Percentiles rank a stretch among this genome's conserved stretches.
Evolutionary conservation across 1,140 invertebrate species (phyloP).

Genomic region (Oscheius sp.): DNA sequence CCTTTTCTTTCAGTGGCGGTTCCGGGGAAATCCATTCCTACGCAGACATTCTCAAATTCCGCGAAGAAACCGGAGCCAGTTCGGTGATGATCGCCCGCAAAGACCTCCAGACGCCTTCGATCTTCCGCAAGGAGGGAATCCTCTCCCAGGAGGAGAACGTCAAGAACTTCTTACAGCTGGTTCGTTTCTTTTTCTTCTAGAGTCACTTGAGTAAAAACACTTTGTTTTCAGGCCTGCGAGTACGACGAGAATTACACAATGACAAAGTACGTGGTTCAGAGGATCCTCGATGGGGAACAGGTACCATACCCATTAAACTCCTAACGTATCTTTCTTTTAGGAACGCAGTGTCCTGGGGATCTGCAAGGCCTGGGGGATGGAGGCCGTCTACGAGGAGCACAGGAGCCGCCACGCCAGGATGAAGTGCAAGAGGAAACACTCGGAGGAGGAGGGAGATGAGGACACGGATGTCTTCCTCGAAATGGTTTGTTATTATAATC

Average conservation of each 20-base stretch:
- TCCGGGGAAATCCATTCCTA: constrained; percentile 76
- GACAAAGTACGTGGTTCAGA: constrained; percentile 65
- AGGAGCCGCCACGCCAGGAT: neutral
- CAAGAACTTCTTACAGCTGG: constrained; percentile 65
- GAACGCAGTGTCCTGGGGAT: constrained; percentile 55
- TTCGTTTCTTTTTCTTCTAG: too few relatives aligned
- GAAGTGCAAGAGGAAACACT: neutral
- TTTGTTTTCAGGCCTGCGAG: constrained; percentile 59
- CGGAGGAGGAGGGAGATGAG: constrained; percentile 15
- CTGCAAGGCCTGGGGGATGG: constrained; percentile 49
- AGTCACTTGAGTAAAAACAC: too few relatives aligned
- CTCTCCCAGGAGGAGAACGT: constrained; percentile 80
- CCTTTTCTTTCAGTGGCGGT: constrained; percentile 82
- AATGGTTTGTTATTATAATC: too few relatives aligned
- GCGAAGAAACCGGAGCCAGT: constrained; percentile 73
- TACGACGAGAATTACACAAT: constrained; percentile 63
- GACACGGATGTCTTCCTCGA: constrained; percentile 34
- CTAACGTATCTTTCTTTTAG: too few relatives aligned
- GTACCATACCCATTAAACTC: too few relatives aligned
- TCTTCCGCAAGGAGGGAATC: constrained; percentile 72
- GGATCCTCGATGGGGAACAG: constrained; percentile 58
- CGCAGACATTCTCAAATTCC: constrained; percentile 78
- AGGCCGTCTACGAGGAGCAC: constrained; percentile 32
- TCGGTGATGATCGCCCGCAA: constrained; percentile 93
- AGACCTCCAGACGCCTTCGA: constrained; percentile 89